These are phyloP conservation scores for Ellobius talpinus DNA, from an alignment of 2,113 vertebrate species.

Conservation along the genomic window DNA sequence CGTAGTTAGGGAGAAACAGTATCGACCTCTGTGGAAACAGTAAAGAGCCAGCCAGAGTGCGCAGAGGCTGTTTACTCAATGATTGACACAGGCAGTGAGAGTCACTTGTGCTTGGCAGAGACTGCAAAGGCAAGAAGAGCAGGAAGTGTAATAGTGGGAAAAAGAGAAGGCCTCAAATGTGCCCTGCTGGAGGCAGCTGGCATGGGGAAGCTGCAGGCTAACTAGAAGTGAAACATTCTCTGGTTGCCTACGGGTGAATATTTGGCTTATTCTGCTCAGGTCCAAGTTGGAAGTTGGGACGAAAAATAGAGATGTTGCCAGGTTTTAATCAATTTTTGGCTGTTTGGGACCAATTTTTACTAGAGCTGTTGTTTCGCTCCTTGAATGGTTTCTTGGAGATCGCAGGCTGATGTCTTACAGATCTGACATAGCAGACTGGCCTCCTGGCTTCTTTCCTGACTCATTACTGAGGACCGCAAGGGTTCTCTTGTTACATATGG, in stretches of 20 bases:
- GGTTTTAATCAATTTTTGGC: conserved; percentile 6
- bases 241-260: neutral
- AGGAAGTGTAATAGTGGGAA: neutral
- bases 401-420: neutral
- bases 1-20: neutral
- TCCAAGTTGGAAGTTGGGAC: neutral
- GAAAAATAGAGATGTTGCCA: neutral
- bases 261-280: neutral
- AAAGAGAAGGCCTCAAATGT: neutral
- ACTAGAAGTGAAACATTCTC: neutral
- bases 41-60: neutral
- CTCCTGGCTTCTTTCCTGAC: neutral
- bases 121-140: neutral
- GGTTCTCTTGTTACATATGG: neutral
- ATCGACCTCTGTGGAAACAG: neutral
- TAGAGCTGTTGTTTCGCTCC: neutral
- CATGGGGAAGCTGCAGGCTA: neutral
- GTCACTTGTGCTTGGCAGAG: neutral
- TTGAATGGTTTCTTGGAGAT: neutral
- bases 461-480: neutral
- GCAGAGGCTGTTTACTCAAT: conserved; percentile 19
- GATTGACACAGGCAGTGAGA: neutral
- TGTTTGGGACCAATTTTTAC: neutral
- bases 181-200: neutral
- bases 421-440: neutral